Evolutionary conservation across 1,140 invertebrate genomes (phyloP).

Genomic region (Ceratoteleas bidentatus): DNA sequence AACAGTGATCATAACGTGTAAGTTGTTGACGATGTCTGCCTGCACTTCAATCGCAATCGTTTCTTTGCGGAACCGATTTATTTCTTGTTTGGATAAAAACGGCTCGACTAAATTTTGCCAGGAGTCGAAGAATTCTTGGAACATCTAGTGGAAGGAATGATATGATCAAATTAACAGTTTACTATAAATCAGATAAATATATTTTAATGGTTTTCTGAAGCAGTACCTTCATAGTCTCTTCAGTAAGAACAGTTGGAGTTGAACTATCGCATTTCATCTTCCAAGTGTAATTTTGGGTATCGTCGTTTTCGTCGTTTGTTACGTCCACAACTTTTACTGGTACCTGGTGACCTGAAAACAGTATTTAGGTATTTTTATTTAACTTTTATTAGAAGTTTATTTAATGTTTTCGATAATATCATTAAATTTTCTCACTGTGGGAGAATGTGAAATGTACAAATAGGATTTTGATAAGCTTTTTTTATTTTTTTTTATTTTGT

Average conservation of each 20-base stretch:
- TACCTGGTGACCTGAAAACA: slow-evolving; percentile 29
- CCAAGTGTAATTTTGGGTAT: slow-evolving; percentile 11
- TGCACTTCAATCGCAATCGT: slow-evolving; percentile 20
- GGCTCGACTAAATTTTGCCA: slow-evolving; percentile 36
- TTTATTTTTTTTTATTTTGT: too few relatives aligned
- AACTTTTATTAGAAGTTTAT: too few relatives aligned
- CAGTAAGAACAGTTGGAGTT: slow-evolving; percentile 13
- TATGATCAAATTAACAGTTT: too few relatives aligned
- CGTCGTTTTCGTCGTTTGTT: slow-evolving; percentile 10
- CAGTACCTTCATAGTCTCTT: slow-evolving; percentile 34
- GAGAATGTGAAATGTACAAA: too few relatives aligned
- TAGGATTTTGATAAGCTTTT: too few relatives aligned
- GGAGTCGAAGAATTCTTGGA: slow-evolving; percentile 43
- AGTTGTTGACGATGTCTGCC: slow-evolving; percentile 9
- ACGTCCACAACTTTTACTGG: slow-evolving; percentile 18
- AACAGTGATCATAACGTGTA: slow-evolving; percentile 32
- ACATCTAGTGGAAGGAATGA: slow-evolving; percentile 15
- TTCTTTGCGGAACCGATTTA: slow-evolving; percentile 26
- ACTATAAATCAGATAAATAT: too few relatives aligned
- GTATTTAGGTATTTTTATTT: background rate
- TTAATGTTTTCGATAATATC: too few relatives aligned
- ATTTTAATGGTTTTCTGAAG: background rate
- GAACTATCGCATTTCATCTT: slow-evolving; percentile 23
- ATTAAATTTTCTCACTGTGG: too few relatives aligned
- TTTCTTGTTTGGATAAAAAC: slow-evolving; percentile 22